Evolutionary conservation across 1,140 invertebrate genomes (phyloP), one percentile per base, ranked within the genome.

Genomic region (Venustaconcha ellipsiformis): DNA sequence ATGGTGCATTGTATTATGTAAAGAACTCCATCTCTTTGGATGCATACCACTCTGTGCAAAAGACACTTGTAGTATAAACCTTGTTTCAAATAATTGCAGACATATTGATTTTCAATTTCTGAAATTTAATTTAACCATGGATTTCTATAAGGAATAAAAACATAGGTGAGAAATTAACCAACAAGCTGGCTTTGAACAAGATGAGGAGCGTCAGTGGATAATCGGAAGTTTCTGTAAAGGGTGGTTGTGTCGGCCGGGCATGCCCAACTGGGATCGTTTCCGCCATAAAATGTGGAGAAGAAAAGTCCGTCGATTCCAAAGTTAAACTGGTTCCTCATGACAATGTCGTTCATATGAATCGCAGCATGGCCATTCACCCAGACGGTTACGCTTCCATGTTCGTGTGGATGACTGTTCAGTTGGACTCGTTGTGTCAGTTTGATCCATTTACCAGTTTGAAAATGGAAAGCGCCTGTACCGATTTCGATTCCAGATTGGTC

Each of bases 281-380:
- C 85, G 14, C 83, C 85, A 62, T 83, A 87, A 70, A 87, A 87
- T 1, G 84, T 85, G 2, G 81, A 87, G 70, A 87, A 87, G 78
- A 80, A 85, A 56, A 86, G 78, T 12, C 82, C 83, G 26, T 81
- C 78, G 56, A 85, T 80, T 14, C 79, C 63, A 26, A 82, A 74
- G 23, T 65, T 26, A 57, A 57, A 74, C 15, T 76, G 48, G 63
- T 73, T 74, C 18, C 82, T 65, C 20, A 81, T 76, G 18, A 70
- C 68, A 12, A 77, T 55, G 30, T 78, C 70, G 2, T 62, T 70
- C 18, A 75, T 55, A 20, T 77, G 62, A 17, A 72, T 58, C 30
- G 70, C 71, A 14, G 66, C 67, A 26, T 73, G 23, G 3, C 67
- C 65, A 17, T 79, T 72, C 13, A 80, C 60, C 79, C 80, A 84